Base-by-base conservation (phyloP, 92 coral and sea anemone genomes). In the Galaxea fascicularis region DNA sequence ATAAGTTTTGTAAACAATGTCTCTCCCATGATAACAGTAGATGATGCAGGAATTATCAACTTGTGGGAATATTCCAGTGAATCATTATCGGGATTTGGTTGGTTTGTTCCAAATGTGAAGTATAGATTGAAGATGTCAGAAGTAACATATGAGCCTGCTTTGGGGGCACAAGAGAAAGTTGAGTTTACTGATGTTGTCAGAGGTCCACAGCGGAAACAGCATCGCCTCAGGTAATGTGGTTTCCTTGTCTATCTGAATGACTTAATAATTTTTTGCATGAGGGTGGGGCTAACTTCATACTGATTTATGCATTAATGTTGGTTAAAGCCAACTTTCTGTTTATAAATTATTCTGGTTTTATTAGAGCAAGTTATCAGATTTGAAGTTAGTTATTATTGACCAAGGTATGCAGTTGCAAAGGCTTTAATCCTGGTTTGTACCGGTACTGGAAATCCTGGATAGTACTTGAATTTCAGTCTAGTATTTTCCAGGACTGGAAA, bases 71-170 rank as follows among this genome's bases (percentile, higher is more conserved):
- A 89, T 63, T 78, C 82, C 39, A 89, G 86, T 18, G 91, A 94
- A 45, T 87, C 68, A 39, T 87, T 89, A 20, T 86, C 98, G 39
- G 98, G 98, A 44, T 94, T 83, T 89, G 95, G 93, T 60, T 94
- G 98, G 98, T 89, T 92, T 81, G 82, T 88, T 57, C 98, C 98
- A 10, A 72, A 60, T 14, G 62, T 76, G 27, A 92, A 91, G 83
- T 94, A 89, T 87, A 82, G 78, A 41, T 87, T 94, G 22, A 89
- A 92, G 67, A 67, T 92, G 90, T 63, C 90, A 31, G 91, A 94
- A 90, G 72, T 87, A 75, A 90, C 95, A 3, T 94, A 86, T 77
- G 73, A 85, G 67, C 98, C 95, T 56, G 95, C 73, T 22, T 59
- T 65, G 1, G 95, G 89, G 7, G 74, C 94, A 71, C 71, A 59